Evolutionary conservation across 1,140 invertebrate genomes (phyloP).

Genomic region (Diploscapter pachys): DNA sequence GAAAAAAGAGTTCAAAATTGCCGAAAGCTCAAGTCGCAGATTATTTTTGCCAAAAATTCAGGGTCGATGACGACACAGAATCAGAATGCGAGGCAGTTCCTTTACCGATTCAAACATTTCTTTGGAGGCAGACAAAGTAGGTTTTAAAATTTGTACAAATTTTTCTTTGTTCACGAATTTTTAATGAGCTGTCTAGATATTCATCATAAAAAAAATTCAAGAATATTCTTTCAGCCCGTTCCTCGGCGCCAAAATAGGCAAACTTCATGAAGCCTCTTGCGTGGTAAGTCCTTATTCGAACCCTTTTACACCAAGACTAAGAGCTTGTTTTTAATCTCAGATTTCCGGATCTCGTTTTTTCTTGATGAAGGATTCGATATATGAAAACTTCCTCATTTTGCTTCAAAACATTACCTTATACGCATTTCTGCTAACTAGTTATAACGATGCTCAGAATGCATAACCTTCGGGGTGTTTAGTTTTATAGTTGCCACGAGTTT

Average conservation of each 20-base stretch:
- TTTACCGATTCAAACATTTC: conserved; percentile 92
- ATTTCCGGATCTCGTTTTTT: no score
- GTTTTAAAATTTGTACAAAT: conserved; percentile 22
- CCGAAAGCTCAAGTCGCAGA: no score
- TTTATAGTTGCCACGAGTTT: no score
- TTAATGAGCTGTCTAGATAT: no score
- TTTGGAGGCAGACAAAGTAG: conserved; percentile 91
- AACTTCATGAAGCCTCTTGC: conserved; percentile 90
- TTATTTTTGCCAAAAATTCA: conserved; percentile 4
- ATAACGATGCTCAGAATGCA: no score
- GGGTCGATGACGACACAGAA: conserved; percentile 43
- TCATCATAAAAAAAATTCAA: conserved; percentile 13
- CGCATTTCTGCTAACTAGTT: no score
- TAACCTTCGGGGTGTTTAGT: no score
- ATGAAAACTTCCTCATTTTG: no score
- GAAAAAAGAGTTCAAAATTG: conserved; percentile 16
- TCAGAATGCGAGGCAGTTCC: conserved; percentile 69
- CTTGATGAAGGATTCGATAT: no score
- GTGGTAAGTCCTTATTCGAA: conserved; percentile 71
- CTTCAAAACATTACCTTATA: no score
- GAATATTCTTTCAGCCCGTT: conserved; percentile 62
- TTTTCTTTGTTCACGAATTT: not conserved
- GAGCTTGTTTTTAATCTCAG: no score
- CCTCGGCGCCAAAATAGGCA: conserved; percentile 80
- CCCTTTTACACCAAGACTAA: no score